phyloP scores from a whole-genome alignment of 1,140 invertebrate genomes.

The Nasonia giraulti region DNA sequence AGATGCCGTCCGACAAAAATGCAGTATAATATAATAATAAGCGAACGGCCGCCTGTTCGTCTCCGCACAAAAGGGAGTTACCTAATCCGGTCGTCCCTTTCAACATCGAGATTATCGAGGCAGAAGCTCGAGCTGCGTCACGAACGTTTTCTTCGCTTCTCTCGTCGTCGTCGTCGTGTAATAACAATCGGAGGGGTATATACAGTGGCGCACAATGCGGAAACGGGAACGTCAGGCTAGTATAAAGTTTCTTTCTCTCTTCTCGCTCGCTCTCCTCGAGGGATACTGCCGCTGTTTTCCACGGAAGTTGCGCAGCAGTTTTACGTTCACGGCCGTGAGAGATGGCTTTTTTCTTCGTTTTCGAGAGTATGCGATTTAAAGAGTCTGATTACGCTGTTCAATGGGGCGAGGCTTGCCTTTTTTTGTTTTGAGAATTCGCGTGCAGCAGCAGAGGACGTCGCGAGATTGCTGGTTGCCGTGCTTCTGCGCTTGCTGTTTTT shows the following conservation, averaged over 20 bases:
- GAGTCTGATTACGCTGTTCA: neutral
- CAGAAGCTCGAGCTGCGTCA: neutral
- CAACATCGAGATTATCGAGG: constrained; percentile 1
- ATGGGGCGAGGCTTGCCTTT: neutral
- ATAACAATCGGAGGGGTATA: neutral
- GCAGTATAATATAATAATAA: constrained; percentile 8
- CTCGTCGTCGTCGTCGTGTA: neutral
- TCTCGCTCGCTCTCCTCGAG: neutral
- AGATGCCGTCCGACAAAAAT: neutral
- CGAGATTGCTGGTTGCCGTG: neutral
- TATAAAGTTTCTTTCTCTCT: neutral
- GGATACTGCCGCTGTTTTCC: neutral
- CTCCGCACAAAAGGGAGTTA: neutral
- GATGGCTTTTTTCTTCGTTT: neutral
- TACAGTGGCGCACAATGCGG: neutral
- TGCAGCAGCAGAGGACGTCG: neutral
- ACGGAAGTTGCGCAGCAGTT: neutral
- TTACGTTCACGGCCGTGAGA: neutral
- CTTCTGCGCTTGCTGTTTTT: neutral
- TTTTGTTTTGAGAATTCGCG: neutral
- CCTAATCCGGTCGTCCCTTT: constrained; percentile 5
- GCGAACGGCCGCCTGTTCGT: neutral
- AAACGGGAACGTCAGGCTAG: neutral
- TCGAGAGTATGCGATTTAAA: neutral
- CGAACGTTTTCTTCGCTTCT: neutral